These are phyloP conservation scores for Lycaon pictus DNA, from an alignment of 2,113 vertebrate genomes.

Conservation along the genomic window DNA sequence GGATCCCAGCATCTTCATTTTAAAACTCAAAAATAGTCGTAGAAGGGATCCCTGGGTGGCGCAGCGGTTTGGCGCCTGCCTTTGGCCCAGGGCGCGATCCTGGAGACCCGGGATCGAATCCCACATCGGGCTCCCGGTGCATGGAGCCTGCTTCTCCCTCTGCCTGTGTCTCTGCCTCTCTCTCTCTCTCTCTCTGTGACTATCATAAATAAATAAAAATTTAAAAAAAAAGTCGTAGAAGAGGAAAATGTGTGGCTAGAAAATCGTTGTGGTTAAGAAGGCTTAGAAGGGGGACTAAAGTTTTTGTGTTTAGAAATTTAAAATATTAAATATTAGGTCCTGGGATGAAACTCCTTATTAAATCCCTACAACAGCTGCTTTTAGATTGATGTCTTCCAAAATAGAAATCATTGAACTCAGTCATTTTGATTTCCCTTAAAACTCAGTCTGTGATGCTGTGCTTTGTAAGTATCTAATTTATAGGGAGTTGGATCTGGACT, in stretches of 20 bases:
- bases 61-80: no score
- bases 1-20: not conserved
- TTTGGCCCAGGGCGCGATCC: no score
- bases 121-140: no score
- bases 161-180: no score
- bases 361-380: not conserved
- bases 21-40: not conserved
- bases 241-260: not conserved
- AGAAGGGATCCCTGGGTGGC: not conserved
- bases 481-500: not conserved
- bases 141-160: no score
- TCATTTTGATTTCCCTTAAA: slow-evolving; percentile 34
- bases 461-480: not conserved
- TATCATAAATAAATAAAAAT: no score
- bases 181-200: no score
- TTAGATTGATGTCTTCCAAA: slow-evolving; percentile 49
- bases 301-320: slow-evolving; percentile 21
- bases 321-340: slow-evolving; percentile 19
- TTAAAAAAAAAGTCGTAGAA: not conserved
- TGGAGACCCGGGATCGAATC: no score
- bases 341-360: slow-evolving; percentile 22
- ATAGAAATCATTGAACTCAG: not conserved
- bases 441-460: not conserved
- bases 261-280: not conserved
- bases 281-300: not conserved